A percentile compares a stretch with the other conserved stretches of the same genome.
phyloP scores from a whole-genome alignment of 2,113 vertebrate genomes.

The Psilopsiagon aurifrons region DNA sequence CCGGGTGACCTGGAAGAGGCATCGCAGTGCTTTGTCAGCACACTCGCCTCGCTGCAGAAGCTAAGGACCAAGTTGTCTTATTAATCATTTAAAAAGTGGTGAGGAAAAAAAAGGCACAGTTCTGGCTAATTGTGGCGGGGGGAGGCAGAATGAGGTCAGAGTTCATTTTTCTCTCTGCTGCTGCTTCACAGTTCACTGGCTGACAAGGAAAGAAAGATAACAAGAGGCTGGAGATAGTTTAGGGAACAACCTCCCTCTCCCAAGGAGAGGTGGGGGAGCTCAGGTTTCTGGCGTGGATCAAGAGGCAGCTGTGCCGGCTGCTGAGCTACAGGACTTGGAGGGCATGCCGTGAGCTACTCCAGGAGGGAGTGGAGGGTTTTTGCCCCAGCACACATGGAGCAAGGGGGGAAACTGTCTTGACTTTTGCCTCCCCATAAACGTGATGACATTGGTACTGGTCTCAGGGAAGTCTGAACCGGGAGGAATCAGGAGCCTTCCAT shows the following conservation, averaged over 20 bases:
- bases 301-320: not conserved
- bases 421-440: not conserved
- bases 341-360: not conserved
- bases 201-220: constrained; percentile 59
- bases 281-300: not conserved
- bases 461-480: not conserved
- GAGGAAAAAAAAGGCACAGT: constrained; percentile 22
- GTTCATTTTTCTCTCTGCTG: constrained; percentile 46
- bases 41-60: constrained; percentile 46
- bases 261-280: constrained; percentile 33
- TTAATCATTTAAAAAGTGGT: constrained; percentile 66
- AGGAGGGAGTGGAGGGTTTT: not conserved
- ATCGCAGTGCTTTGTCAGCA: constrained; percentile 66
- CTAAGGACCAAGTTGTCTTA: constrained; percentile 60
- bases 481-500: not conserved
- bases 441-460: not conserved
- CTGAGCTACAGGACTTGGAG: not conserved
- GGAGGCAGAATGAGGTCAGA: constrained; percentile 21
- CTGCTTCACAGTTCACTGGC: constrained; percentile 40
- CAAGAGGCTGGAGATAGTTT: constrained; percentile 38
- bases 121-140: constrained; percentile 43
- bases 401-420: not conserved
- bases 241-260: not conserved
- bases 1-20: constrained; percentile 69
- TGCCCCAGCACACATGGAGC: fast-evolving